A percentile compares a stretch with the other conserved stretches of the same genome.
phyloP scores from a whole-genome alignment of 2,888 invertebrate genomes.

The Sthenelais limicola region DNA sequence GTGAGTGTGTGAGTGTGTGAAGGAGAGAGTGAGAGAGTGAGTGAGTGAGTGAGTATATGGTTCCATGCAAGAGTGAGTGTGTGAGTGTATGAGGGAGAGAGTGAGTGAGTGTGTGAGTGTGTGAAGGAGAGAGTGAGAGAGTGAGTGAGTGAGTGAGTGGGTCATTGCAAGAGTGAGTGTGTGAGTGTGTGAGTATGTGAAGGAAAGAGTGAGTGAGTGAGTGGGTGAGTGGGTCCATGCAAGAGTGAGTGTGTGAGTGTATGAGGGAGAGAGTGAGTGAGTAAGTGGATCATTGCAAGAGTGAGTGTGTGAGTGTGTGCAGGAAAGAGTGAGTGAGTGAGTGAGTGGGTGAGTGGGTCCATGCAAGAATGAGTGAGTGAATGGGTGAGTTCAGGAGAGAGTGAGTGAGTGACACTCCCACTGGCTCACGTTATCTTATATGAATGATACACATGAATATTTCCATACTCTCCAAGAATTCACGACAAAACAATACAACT shows the following conservation, averaged over 20 bases:
- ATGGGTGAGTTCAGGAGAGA: neutral
- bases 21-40: neutral
- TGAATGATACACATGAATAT: too few relatives aligned
- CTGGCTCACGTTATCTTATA: too few relatives aligned
- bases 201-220: neutral
- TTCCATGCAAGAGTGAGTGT: neutral
- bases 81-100: neutral
- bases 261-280: neutral
- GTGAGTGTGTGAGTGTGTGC: constrained; percentile 2
- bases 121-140: neutral
- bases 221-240: neutral
- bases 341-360: neutral
- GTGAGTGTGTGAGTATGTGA: constrained; percentile 2
- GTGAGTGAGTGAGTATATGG: neutral
- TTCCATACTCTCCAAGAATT: too few relatives aligned
- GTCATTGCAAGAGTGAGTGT: neutral
- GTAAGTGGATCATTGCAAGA: neutral
- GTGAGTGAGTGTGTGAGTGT: neutral
- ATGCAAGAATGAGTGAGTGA: neutral
- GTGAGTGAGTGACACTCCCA: neutral
- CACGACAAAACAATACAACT: too few relatives aligned
- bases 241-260: neutral
- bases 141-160: neutral
- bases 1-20: neutral
- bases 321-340: neutral